phyloP scores from a whole-genome alignment of 2,797 vertebrate genomes.

The Helicolenus hilgendorfi region DNA sequence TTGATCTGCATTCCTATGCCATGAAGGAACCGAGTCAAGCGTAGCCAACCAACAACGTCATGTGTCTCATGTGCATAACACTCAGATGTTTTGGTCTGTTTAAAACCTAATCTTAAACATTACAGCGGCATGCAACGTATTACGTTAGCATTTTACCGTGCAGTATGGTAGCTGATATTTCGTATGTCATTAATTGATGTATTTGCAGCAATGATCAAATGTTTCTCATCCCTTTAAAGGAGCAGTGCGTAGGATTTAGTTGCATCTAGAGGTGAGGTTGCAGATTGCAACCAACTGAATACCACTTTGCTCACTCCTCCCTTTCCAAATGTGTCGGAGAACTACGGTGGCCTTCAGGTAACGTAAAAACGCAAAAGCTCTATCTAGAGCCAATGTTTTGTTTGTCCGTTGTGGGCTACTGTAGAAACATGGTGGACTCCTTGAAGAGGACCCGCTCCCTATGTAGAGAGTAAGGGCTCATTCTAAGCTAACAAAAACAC shows the following conservation, averaged over 20 bases:
- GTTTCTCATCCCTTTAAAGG: neutral
- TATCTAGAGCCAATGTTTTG: too few relatives aligned
- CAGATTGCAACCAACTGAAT: neutral
- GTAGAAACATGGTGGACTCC: too few relatives aligned
- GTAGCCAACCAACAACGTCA: neutral
- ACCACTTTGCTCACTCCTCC: neutral
- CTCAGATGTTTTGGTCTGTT: neutral
- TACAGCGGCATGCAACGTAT: neutral
- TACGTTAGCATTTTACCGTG: neutral
- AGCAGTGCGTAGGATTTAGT: too few relatives aligned
- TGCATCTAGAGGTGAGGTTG: too few relatives aligned
- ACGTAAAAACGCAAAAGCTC: too few relatives aligned
- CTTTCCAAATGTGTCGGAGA: too few relatives aligned
- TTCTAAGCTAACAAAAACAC: too few relatives aligned
- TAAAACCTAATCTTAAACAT: neutral
- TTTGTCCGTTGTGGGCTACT: rapidly evolving
- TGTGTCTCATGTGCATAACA: neutral
- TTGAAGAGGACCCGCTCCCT: too few relatives aligned
- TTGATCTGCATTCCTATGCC: neutral
- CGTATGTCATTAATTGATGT: neutral
- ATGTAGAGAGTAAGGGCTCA: too few relatives aligned
- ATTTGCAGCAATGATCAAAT: neutral
- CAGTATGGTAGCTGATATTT: neutral
- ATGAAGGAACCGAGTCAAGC: neutral
- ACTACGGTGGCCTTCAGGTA: too few relatives aligned